These are phyloP conservation scores for Prietella phreatophila DNA, from an alignment of 2,113 vertebrate genomes.

Conservation along the genomic window DNA sequence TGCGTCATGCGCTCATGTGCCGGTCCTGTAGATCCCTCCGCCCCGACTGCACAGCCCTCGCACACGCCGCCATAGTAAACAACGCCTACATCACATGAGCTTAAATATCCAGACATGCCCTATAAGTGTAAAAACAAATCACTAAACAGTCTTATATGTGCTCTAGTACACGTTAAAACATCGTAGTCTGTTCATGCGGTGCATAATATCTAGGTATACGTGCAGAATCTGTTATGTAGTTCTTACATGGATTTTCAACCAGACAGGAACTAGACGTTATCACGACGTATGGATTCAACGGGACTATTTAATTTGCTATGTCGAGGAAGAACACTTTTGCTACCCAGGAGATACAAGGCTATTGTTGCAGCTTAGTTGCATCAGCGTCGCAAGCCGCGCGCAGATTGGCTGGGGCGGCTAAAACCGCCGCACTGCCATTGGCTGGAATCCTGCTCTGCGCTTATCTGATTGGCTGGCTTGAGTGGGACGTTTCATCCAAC, in stretches of 20 bases:
- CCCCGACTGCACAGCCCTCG: slow-evolving; percentile 48
- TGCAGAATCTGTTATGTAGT: not conserved
- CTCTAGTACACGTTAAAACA: not conserved
- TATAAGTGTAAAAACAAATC: not conserved
- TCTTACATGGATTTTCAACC: not conserved
- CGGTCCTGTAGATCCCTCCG: slow-evolving; percentile 61
- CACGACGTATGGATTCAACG: slow-evolving; percentile 43
- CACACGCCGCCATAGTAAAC: slow-evolving; percentile 23
- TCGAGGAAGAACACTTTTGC: slow-evolving; percentile 66
- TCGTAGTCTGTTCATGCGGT: not conserved
- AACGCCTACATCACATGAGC: slow-evolving; percentile 27
- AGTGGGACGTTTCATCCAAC: slow-evolving; percentile 58
- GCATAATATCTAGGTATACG: too few species aligned
- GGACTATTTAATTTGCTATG: slow-evolving; percentile 61
- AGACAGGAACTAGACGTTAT: not conserved
- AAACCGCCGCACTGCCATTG: slow-evolving; percentile 60
- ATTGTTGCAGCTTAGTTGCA: slow-evolving; percentile 78
- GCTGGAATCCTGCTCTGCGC: slow-evolving; percentile 45
- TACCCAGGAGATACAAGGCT: slow-evolving; percentile 60
- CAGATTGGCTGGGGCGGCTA: slow-evolving; percentile 64
- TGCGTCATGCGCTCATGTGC: slow-evolving; percentile 67
- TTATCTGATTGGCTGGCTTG: slow-evolving; percentile 67
- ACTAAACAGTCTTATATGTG: not conserved
- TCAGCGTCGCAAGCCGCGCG: slow-evolving; percentile 66
- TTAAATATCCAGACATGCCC: not conserved